A percentile compares a stretch with the other conserved stretches of the same genome.
Evolutionary conservation across 2,113 vertebrate genomes (phyloP).

Genomic region (Nyctereutes procyonoides): DNA sequence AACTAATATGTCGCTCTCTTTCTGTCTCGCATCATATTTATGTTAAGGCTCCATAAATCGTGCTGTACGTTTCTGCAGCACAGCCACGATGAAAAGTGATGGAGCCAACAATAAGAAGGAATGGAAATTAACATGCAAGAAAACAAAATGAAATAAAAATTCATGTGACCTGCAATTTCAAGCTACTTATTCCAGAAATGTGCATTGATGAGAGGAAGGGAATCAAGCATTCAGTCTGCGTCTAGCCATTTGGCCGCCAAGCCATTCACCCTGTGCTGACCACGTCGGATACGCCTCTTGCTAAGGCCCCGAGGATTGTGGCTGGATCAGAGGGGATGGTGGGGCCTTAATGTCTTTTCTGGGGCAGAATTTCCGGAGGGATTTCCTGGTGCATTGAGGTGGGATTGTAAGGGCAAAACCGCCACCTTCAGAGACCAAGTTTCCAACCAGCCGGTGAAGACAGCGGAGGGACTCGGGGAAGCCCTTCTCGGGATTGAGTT

Average conservation of each 20-base stretch:
- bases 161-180: background rate
- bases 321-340: background rate
- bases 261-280: background rate
- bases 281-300: background rate
- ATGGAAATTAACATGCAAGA: constrained; percentile 67
- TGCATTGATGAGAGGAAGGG: background rate
- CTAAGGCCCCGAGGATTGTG: background rate
- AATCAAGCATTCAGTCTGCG: background rate
- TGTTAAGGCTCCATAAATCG: constrained; percentile 75
- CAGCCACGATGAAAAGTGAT: constrained; percentile 51
- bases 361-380: background rate
- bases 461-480: background rate
- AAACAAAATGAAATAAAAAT: constrained; percentile 72
- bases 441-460: background rate
- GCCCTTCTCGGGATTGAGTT: background rate
- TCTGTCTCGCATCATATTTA: constrained; percentile 74
- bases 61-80: background rate
- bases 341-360: background rate
- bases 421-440: background rate
- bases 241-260: background rate
- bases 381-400: background rate
- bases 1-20: constrained; percentile 76
- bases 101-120: constrained; percentile 39
- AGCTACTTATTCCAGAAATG: constrained; percentile 17
- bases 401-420: background rate